Base-by-base conservation (phyloP, 1,140 invertebrate genomes). In the Cardiocondyla obscurior region DNA sequence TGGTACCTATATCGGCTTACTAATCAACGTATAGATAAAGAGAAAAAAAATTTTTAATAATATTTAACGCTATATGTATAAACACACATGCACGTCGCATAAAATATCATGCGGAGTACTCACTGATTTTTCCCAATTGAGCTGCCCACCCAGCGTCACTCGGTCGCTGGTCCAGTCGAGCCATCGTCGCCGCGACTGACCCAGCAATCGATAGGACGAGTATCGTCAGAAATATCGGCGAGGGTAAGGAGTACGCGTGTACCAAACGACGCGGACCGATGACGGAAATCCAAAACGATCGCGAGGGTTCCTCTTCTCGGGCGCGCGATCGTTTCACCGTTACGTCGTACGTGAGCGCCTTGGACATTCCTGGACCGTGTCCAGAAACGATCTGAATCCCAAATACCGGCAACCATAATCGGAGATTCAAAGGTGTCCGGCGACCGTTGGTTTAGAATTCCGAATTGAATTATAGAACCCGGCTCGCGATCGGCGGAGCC, bases 321-420 rank as follows among this genome's bases (percentile, higher is more conserved):
- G 25, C 67, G 39, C 51, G 39, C 58, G 39, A 62, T 82, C 77
- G 84, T 81, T 87, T 88, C 86, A 87, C 86, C 82, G 86, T 88
- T 87, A 87, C 39, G 82, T 84, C 58, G 73, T 62, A 81, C 81
- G 42, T 77, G 57, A 49, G 58, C 55, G 67, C 51, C 30, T 73
- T 65, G 85, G 64, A 88, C 87, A 83, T 88, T 88, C 87, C 84
- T 88, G 87, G 87, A 88, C 87, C 86, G 77, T 30, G 84, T 88
- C 84, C 87, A 85, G 84, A 77, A 85, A 49, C 83, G 77, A 85
- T 88, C 87, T 88, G 86, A 85, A 87, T 79, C 70, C 86, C 69
- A 55, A 58, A 22, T 25, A 69, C 19, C 44, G 55, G 65, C 19
- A 46, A 64, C 67, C 73, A 51, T 64, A 64, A 74, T 60, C 42